phyloP scores from a whole-genome alignment of 1,140 invertebrate genomes.

The Pollicipes pollicipes region DNA sequence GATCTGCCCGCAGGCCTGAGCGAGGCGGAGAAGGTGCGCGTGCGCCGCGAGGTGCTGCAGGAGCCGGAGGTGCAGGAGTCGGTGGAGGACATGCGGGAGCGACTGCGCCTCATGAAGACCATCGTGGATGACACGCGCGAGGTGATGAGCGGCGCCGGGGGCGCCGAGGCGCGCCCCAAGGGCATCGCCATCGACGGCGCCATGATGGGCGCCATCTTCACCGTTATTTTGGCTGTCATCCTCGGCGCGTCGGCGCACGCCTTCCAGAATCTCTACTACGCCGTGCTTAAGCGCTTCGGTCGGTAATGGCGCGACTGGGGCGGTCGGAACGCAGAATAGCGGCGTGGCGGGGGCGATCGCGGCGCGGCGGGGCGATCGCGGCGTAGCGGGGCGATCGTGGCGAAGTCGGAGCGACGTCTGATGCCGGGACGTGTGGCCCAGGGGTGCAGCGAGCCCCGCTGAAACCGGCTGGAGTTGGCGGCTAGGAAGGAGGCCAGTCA shows the following conservation, averaged over 20 bases:
- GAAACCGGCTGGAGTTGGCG: no score
- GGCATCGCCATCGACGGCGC: conserved; percentile 50
- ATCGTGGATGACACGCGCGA: conserved; percentile 47
- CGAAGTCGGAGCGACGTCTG: no score
- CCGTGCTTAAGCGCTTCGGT: conserved; percentile 40
- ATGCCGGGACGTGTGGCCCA: no score
- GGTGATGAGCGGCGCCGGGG: conserved; percentile 27
- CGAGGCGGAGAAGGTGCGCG: neutral
- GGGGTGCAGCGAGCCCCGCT: no score
- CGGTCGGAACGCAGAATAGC: no score
- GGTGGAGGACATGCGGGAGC: conserved; percentile 54
- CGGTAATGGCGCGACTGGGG: neutral
- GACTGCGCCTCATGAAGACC: conserved; percentile 54
- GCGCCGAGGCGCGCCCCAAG: conserved; percentile 27
- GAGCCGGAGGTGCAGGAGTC: conserved; percentile 36
- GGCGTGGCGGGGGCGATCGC: no score
- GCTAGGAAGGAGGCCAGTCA: no score
- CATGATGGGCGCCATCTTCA: conserved; percentile 54
- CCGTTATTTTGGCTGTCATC: conserved; percentile 51
- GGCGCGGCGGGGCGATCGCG: no score
- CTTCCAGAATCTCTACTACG: conserved; percentile 61
- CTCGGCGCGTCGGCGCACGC: conserved; percentile 58
- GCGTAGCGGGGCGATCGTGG: no score
- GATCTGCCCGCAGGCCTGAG: neutral
- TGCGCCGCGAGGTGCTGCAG: neutral